A percentile compares a stretch with the other conserved stretches of the same genome.
These are phyloP conservation scores for Adrianichthys oophorus DNA, from an alignment of 2,797 vertebrate species.

Conservation along the genomic window DNA sequence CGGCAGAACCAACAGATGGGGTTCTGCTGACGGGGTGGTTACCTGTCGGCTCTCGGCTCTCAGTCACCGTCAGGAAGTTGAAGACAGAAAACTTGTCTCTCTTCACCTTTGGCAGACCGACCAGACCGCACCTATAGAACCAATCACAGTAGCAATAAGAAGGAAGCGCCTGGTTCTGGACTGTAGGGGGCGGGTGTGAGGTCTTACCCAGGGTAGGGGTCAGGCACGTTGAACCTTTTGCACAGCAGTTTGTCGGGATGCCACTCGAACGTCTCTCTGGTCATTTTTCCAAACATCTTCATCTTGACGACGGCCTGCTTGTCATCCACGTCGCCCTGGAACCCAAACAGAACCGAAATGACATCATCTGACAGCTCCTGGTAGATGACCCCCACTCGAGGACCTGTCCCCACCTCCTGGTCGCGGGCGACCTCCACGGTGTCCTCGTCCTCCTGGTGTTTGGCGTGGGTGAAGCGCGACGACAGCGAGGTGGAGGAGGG, in stretches of 20 bases:
- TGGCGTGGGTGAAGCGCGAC: slow-evolving; percentile 86
- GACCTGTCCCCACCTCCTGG: slow-evolving; percentile 78
- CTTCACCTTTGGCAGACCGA: slow-evolving; percentile 91
- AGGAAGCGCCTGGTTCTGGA: not conserved
- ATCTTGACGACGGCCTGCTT: slow-evolving; percentile 89
- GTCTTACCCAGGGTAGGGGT: slow-evolving; percentile 88
- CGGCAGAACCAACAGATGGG: no score
- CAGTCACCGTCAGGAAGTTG: slow-evolving; percentile 87
- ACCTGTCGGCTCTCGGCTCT: slow-evolving; percentile 58
- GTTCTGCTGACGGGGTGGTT: not conserved
- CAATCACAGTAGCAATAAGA: slow-evolving; percentile 1
- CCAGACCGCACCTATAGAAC: slow-evolving; percentile 78
- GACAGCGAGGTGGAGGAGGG: slow-evolving; percentile 80
- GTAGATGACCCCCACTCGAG: not conserved
- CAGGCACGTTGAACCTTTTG: slow-evolving; percentile 92
- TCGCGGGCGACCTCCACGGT: slow-evolving; percentile 83
- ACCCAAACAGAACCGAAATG: not conserved
- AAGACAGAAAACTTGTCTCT: slow-evolving; percentile 96
- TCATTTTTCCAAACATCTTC: slow-evolving; percentile 96
- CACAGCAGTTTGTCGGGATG: slow-evolving; percentile 93
- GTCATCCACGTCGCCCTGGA: slow-evolving; percentile 83
- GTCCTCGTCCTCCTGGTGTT: slow-evolving; percentile 78
- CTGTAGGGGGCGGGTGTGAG: not conserved
- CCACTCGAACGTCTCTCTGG: slow-evolving; percentile 91
- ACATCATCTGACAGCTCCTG: accelerated